Evolutionary conservation across 64 coral and sea anemone species (phyloP), one percentile per base, ranked within the genome.

Genomic region (Stichodactyla mertensii): DNA sequence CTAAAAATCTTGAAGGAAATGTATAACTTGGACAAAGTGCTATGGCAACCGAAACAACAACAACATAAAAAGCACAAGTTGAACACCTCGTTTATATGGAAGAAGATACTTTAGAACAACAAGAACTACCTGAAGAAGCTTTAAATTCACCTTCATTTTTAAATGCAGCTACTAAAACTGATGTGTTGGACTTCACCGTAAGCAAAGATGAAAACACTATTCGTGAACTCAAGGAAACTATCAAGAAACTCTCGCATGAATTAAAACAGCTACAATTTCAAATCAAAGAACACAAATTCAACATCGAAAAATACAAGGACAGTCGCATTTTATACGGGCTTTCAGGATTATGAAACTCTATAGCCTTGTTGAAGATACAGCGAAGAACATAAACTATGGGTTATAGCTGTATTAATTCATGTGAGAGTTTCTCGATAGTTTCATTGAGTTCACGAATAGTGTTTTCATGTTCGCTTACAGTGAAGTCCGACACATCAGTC

Each of bases 331-430:
- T 92, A 87, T 24, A 92, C 90, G 62, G 85, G 90, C 23, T 77
- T 92, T 87, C 77, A 52, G 24, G 78, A 87, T 69, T 92, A 87
- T 84, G 26, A 58, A 51, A 91, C 85, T 11, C 61, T 92, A 58
- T 27, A 82, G 87, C 23, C n/a, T 87, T 27, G 86, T 92, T 36
- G 36, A 92, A 74, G 66, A 92, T 24, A 64, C 90, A 79, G 85
- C 90, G 14, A 67, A 83, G 62, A 92, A 84, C 80, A 87, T 92
- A 82, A 92, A 85, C 61, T 88, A 84, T 84, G 82, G 80, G 24
- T 71, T 9, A 71, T 71, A 71, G 79, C 89, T 91, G 52, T 52
- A 77, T 78, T 22, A 79, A 52, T 91, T 83, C 83, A 83, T 81
- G 24, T 83, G 80, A 78, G 85, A 85, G 45, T 85, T 67, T 54